Conservation (phyloP, 1,140 invertebrate genomes). For the Achroia grisella region DNA sequence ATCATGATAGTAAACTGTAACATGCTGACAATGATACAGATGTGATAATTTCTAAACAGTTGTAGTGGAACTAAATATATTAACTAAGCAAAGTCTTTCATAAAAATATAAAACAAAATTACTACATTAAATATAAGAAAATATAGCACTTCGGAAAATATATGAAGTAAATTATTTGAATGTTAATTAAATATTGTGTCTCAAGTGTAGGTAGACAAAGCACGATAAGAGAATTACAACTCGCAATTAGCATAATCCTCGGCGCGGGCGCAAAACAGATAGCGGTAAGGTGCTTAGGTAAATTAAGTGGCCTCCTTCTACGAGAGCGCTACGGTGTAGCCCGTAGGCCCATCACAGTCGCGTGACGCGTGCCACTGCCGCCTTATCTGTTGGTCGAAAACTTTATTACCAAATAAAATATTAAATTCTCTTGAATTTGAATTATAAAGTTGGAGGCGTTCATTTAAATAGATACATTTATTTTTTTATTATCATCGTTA, state of each 20-base stretch:
- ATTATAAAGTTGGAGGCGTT: not conserved
- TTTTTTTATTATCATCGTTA: too few relatives aligned
- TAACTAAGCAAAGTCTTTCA: too few relatives aligned
- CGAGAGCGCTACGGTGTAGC: slow-evolving; percentile 32
- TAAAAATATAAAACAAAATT: too few relatives aligned
- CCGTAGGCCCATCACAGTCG: slow-evolving; percentile 15
- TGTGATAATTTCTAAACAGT: too few relatives aligned
- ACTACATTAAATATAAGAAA: too few relatives aligned
- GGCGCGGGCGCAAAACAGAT: slow-evolving; percentile 54
- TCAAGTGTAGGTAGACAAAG: slow-evolving; percentile 41
- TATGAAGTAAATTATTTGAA: too few relatives aligned
- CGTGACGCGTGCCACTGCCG: not conserved
- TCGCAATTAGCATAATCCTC: slow-evolving; percentile 61
- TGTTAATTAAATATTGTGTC: slow-evolving; percentile 14
- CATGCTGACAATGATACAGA: too few relatives aligned
- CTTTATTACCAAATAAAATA: slow-evolving; percentile 14
- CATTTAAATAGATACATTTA: not conserved
- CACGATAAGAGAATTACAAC: slow-evolving; percentile 65
- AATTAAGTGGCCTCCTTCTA: slow-evolving; percentile 45
- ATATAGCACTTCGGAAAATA: too few relatives aligned
- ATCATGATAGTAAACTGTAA: too few relatives aligned
- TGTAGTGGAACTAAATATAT: too few relatives aligned
- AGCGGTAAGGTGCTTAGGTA: slow-evolving; percentile 68
- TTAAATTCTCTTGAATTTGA: too few relatives aligned
- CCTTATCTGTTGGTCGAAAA: slow-evolving; percentile 9